Evolutionary conservation across 2,888 invertebrate genomes (phyloP).

Genomic region (Timema podura): DNA sequence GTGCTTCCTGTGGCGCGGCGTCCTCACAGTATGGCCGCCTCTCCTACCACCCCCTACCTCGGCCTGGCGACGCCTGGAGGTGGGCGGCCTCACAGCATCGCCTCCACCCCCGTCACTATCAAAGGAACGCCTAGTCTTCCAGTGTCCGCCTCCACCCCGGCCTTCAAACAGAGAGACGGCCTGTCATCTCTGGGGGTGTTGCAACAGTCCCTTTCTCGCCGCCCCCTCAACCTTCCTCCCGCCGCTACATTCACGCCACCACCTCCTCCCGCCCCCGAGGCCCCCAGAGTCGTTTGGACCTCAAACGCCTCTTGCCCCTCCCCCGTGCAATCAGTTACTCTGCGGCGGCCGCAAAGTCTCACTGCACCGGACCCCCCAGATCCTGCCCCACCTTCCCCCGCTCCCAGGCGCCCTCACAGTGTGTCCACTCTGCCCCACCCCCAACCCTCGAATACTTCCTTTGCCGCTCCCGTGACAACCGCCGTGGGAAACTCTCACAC

Average conservation of each 20-base stretch:
- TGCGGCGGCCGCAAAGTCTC: not conserved
- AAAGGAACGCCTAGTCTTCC: conserved; percentile 13
- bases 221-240: conserved; percentile 44
- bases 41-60: conserved; percentile 36
- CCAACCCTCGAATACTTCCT: conserved; percentile 8
- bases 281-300: not conserved
- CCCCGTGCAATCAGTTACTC: conserved; percentile 5
- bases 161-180: conserved; percentile 25
- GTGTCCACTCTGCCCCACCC: conserved; percentile 20
- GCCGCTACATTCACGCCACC: conserved; percentile 33
- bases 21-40: conserved; percentile 42
- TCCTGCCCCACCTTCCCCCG: conserved; percentile 6
- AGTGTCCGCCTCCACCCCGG: conserved; percentile 28
- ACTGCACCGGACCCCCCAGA: not conserved
- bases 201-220: conserved; percentile 43
- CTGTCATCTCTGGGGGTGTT: conserved; percentile 42
- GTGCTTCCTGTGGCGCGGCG: conserved; percentile 29
- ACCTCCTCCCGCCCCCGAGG: not conserved
- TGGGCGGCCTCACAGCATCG: conserved; percentile 60
- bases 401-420: conserved; percentile 23
- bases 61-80: conserved; percentile 38
- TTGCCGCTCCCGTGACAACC: conserved; percentile 12
- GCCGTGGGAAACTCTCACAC: conserved; percentile 23
- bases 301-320: conserved; percentile 10
- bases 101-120: conserved; percentile 45